A percentile compares a stretch with the other conserved stretches of the same genome.
These are phyloP conservation scores for Cydia amplana DNA, from an alignment of 1,140 invertebrate genomes.

Conservation along the genomic window DNA sequence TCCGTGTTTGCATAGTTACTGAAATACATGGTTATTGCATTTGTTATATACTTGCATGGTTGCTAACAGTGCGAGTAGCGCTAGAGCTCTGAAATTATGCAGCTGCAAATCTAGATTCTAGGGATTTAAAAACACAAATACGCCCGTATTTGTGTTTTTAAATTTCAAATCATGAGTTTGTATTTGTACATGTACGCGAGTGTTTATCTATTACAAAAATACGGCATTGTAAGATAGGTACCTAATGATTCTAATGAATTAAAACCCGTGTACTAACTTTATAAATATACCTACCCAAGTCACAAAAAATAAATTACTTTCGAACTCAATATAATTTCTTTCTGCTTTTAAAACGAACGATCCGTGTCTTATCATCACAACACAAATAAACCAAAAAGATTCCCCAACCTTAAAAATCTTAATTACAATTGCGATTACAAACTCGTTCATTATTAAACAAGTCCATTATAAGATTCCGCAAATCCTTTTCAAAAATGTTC, in stretches of 20 bases:
- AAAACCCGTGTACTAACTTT: no score
- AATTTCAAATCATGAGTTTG: no score
- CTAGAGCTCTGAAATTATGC: neutral
- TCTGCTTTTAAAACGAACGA: neutral
- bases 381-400: neutral
- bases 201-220: no score
- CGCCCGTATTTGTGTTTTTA: no score
- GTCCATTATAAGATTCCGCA: conserved; percentile 43
- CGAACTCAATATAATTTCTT: neutral
- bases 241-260: no score
- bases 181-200: no score
- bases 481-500: conserved; percentile 38
- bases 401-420: conserved; percentile 23
- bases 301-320: neutral
- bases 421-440: conserved; percentile 36
- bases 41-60: neutral
- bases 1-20: neutral
- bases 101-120: neutral
- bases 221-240: no score
- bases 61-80: neutral
- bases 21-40: neutral
- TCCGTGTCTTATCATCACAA: neutral
- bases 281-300: no score
- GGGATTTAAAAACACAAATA: no score
- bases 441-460: conserved; percentile 49